Evolutionary conservation across 2,888 invertebrate genomes (phyloP), one percentile per base, ranked within the genome.

Genomic region (Acronicta leporina): DNA sequence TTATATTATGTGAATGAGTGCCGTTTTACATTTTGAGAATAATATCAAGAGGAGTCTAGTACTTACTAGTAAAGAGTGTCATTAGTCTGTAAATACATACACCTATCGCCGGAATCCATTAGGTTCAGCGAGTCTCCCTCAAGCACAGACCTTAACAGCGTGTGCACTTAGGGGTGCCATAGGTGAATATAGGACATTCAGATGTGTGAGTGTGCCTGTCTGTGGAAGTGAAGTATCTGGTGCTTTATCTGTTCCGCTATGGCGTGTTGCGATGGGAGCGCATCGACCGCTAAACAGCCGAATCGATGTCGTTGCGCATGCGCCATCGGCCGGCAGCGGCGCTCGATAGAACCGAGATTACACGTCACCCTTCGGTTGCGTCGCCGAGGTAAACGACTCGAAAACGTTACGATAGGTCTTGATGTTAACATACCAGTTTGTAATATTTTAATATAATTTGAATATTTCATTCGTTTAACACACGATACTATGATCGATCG

Each of bases 401-500:
- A 77, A 64, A 76, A 90, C 88, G 89, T 92, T 92, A 92, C 83
- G 87, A 92, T 92, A 92, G 92, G 92, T 92, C 92, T 91, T 69
- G 68, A 69, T 77, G 64, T 58, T 73, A 64, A 61, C 66, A 67
- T 61, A 71, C 63, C 45, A 66, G 71, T 68, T 75, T 68, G 64
- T 75, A 69, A 77, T 60, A 62, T 62, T 66, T 59, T 51, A 60
- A 65, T 64, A 67, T 51, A 54, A 58, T 65, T 73, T 60, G 56
- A 55, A 69, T 69, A 64, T 70, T 68, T 56, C 55, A 33, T 44
- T 30, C 20, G 16, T 61, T 45, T 59, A 44, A 42, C 43, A 59
- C 56, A 44, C 51, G 42, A 53, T 50, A 48, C 57, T 47, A 45
- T 46, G 53, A 49, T 55, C 66, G 46, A 52, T 54, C 41, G 30